Evolutionary conservation across 2,888 invertebrate genomes (phyloP), one percentile per base, ranked within the genome.

Genomic region (Caenorhabditis zanzibari): DNA sequence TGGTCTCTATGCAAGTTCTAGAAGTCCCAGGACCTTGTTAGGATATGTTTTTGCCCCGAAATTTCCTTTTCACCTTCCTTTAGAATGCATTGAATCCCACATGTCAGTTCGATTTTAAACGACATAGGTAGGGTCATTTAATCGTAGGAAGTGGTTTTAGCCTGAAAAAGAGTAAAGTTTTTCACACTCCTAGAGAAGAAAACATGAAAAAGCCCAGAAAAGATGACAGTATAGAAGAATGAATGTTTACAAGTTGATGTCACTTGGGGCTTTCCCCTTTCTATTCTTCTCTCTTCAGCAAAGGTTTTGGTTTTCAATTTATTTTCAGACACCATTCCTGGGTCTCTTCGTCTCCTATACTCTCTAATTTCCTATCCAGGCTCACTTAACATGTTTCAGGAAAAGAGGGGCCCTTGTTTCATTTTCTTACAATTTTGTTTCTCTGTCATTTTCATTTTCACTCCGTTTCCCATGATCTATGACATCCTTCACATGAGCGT

Each of bases 221-320:
- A 59, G 38, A 52, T 26, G 54, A 61, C 73, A 63, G 61, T 63
- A 61, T 63, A n/a, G 54, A 38, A 61, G 52, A 77, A 77, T 69
- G 77, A 58, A 73, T 80, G 80, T 80, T 80, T 73, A 73, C 66
- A 73, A 73, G 73, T 80, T 80, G 80, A 71, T 72, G 76, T 76
- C 59, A 63, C 69, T 82, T 52, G 76, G 52, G 12, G 38, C 49
- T 71, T 41, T 68, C 58, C 41, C 68, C 49, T 19, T 35, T 28
- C 38, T 68, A 26, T 54, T 56, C 49, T 56, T 54, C 49, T 22
- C 59, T 35, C 59, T 19, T 22, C 32, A 32, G 32, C 32, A 32
- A 7, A 38, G 38, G 24, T 35, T 66, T 41, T 59, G 56, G 38
- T 52, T 72, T 82, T 61, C 72, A 71, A 76, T 63, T 81, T 72